Conservation (phyloP, 2,113 vertebrate species). For the Romanogobio albipinnatus region DNA sequence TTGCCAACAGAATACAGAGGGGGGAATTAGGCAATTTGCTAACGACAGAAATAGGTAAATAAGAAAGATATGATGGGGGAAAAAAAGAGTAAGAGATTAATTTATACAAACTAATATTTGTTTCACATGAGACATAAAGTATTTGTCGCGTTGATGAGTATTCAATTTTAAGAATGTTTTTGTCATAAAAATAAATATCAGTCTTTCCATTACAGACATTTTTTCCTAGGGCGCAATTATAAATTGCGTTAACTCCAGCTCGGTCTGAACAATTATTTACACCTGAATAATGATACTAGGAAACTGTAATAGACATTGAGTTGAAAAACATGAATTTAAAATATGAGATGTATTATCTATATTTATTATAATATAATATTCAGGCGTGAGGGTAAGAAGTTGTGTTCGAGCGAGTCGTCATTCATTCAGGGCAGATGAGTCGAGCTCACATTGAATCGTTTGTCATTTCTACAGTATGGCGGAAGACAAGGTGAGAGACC, state of each 20-base stretch:
- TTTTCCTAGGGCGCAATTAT: neutral
- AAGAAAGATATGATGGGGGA: no score
- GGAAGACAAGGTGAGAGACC: constrained; percentile 71
- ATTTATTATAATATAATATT: no score
- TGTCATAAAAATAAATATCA: neutral
- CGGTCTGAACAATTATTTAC: neutral
- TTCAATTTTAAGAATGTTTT: neutral
- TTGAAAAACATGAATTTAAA: neutral
- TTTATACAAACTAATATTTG: neutral
- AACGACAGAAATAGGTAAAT: no score
- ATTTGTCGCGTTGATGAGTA: neutral
- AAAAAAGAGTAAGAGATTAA: no score
- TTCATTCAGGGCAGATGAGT: constrained; percentile 34
- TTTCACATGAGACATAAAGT: neutral
- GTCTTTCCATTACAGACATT: neutral
- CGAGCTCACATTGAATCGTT: constrained; percentile 30
- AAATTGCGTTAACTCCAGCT: no score
- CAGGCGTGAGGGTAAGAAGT: neutral
- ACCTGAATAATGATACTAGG: neutral
- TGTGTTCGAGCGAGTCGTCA: neutral
- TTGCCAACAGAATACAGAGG: no score
- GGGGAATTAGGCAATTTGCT: no score
- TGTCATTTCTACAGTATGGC: constrained; percentile 62
- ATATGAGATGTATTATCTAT: neutral
- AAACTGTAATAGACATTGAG: neutral